Base-by-base conservation (phyloP, 2,797 vertebrate species). In the Ptychobarbus kaznakovi region DNA sequence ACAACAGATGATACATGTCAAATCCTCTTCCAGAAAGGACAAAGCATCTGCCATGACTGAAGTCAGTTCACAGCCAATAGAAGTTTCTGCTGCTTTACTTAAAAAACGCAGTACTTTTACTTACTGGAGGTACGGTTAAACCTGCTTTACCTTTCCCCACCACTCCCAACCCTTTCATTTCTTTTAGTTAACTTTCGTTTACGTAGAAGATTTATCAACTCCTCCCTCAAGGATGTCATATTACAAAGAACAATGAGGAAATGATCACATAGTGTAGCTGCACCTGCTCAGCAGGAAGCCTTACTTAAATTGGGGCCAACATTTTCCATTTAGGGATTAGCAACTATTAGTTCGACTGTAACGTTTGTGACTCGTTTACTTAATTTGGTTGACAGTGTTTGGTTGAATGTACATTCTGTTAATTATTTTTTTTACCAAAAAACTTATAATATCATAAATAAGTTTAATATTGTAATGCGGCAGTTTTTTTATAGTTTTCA, bases 1-100 rank as follows among this genome's bases (percentile, higher is more conserved):
- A 82, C 93, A 95, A 85, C 95, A 95, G 73, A 95, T 90, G 4
- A 92, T 92, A 1, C 95, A 95, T 0, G 91, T 85, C 58, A 95
- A 25, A 10, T 95, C 94, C 25, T 94, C 93, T 22, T 83, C 80
- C 16, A 81, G 13, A 2, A 80, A 49, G 6, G 69, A 53, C 65
- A 72, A 18, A 32, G 16, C 3, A 1, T 85, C 76, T 7, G 82
- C 69, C 86, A 88, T 88, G 69, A 18, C 56, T 79, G 70, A 6
- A 53, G n/a, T 44, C 12, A 80, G n/a, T 44, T 8, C 11, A 35
- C 46, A 51, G 28, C n/a, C 9, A 5, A 72, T 3, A 58, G 3
- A 56, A 22, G 20, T 6, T 38, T 38, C 38, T 8, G 8, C 20
- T 56, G 53, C 53, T 61, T 61, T 25, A 58, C 22, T 5, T 58